Percentiles rank a stretch among this genome's conserved stretches.
These are phyloP conservation scores for Brachypalpus laphriformis DNA, from an alignment of 2,888 invertebrate genomes.

Conservation along the genomic window DNA sequence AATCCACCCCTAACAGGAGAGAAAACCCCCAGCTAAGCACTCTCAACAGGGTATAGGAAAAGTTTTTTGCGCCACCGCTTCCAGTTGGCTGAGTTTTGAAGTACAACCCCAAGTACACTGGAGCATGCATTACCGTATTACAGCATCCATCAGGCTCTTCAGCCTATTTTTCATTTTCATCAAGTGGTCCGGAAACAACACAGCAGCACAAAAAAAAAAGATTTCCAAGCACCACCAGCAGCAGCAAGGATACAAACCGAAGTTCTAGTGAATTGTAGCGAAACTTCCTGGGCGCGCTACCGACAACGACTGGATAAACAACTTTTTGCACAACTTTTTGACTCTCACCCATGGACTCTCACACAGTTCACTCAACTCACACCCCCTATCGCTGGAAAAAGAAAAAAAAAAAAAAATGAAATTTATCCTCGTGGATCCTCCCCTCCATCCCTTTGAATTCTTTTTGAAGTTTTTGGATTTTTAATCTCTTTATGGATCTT, in stretches of 20 bases:
- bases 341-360: constrained; percentile 21
- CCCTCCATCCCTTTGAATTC: constrained; percentile 41
- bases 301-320: constrained; percentile 50
- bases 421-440: not conserved
- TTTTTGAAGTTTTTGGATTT: constrained; percentile 70
- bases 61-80: constrained; percentile 50
- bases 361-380: constrained; percentile 31
- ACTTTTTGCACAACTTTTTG: constrained; percentile 51
- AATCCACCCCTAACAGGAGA: constrained; percentile 29
- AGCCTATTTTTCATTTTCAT: constrained; percentile 74
- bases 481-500: constrained; percentile 71
- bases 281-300: constrained; percentile 43
- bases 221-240: constrained; percentile 14
- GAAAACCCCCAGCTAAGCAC: not conserved
- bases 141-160: constrained; percentile 67
- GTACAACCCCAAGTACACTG: constrained; percentile 62
- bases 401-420: not conserved
- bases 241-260: not conserved
- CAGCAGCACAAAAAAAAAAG: constrained; percentile 30
- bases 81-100: constrained; percentile 63
- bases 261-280: constrained; percentile 61
- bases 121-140: constrained; percentile 71
- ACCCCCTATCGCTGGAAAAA: too few species aligned
- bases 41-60: constrained; percentile 5
- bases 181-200: constrained; percentile 72